Evolutionary conservation across 2,797 vertebrate species (phyloP), one percentile per base, ranked within the genome.

Genomic region (Uromys caudimaculatus): DNA sequence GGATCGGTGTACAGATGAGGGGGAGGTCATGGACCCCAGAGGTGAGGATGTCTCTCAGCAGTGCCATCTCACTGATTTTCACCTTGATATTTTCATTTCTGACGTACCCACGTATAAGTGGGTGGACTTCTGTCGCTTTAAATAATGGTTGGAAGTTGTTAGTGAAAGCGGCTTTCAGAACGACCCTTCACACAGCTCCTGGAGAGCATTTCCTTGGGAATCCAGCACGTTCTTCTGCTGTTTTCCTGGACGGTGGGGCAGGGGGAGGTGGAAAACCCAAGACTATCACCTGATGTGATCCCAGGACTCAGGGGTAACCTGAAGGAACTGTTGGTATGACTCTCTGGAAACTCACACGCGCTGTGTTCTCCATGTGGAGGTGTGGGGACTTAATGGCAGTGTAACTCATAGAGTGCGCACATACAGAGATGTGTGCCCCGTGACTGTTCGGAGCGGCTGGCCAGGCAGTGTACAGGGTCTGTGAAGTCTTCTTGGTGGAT

Each of bases 21-120:
- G 64, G 17, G 23, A 32, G 54, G 44, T 41, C 71, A 73, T 73
- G 21, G 44, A 1, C 21, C 3, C 14, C 0, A 0, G 6, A 14
- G 32, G 19, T n/a, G 21, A 10, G 14, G 73, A 0, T 2, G 0
- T 3, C 8, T 2, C 0, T 3, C 8, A 44, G 21, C 1, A 50
- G 6, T 3, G 11, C 4, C 0, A 6, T 44, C 52, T 38, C 52
- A 3, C 35, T 14, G 54, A 56, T 3, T 0, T 1, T 24, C 5
- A 11, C 24, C 86, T 54, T 16, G 12, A 17, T 11, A 58, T 52
- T n/a, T 27, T 38, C 13, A 3, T 81, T 54, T 47, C 79, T 23
- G 64, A 58, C 64, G 67, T 95, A 69, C 62, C 54, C 86, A 21
- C 10, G 4, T 35, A 14, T 24, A 44, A 62, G 14, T 54, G 35